Percentiles rank a stretch among this genome's conserved stretches.
Evolutionary conservation across 2,888 invertebrate species (phyloP).

Genomic region (Apodemia mormo): DNA sequence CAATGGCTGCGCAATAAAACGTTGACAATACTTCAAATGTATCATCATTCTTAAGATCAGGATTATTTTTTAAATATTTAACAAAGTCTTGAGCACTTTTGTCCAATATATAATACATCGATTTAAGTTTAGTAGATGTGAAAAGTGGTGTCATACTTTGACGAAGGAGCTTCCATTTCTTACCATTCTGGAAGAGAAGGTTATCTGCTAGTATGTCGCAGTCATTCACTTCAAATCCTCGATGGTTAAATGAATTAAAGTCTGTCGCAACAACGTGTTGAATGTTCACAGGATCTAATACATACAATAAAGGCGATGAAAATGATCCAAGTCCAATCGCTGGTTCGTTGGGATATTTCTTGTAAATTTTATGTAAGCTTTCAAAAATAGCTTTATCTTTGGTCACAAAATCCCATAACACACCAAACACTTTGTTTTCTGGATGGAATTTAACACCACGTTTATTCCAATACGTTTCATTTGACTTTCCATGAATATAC

Average conservation of each 20-base stretch:
- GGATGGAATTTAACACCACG: constrained; percentile 10
- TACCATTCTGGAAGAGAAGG: constrained; percentile 48
- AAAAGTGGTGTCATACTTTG: constrained; percentile 62
- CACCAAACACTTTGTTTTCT: constrained; percentile 38
- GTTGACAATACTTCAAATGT: constrained; percentile 42
- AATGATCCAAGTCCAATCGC: constrained; percentile 35
- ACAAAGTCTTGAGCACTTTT: constrained; percentile 56
- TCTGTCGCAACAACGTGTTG: not conserved
- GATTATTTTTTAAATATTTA: constrained; percentile 41
- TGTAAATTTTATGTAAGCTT: constrained; percentile 46
- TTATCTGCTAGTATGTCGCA: constrained; percentile 51
- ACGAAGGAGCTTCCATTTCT: constrained; percentile 61
- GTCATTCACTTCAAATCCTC: not conserved
- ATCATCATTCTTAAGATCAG: constrained; percentile 41
- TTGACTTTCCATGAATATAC: not conserved
- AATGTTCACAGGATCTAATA: not conserved
- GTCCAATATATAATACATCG: constrained; percentile 62
- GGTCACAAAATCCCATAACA: constrained; percentile 45
- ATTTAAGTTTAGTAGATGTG: constrained; percentile 58
- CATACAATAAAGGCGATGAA: not conserved
- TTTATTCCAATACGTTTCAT: not conserved
- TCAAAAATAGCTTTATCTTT: constrained; percentile 45
- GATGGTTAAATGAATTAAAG: not conserved
- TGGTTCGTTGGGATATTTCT: constrained; percentile 46
- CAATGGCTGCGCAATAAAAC: not conserved